Evolutionary conservation across 64 coral and sea anemone species (phyloP).

Genomic region (Montipora cactus): DNA sequence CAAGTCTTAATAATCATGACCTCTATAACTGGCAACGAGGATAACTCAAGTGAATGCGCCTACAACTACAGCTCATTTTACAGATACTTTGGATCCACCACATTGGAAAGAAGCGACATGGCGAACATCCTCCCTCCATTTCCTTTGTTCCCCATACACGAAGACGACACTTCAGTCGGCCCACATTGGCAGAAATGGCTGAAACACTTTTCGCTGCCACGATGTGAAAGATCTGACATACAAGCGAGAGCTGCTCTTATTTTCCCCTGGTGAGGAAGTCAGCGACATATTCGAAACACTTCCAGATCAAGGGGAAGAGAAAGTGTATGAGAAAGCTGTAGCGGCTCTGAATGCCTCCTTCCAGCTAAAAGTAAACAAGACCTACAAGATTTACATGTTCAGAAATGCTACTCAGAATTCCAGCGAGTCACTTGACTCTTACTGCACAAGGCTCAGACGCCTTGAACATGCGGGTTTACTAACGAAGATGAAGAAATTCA

Average conservation of each 20-base stretch:
- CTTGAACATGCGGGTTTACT: background rate
- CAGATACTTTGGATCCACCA: too few species aligned
- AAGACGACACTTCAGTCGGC: background rate
- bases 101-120: background rate
- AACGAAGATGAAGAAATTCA: background rate
- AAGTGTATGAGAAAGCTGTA: slow-evolving; percentile 7
- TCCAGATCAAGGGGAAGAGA: background rate
- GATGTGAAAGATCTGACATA: background rate
- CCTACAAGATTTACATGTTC: slow-evolving; percentile 18
- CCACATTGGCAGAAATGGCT: slow-evolving; percentile 52
- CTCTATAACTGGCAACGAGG: background rate
- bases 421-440: slow-evolving; percentile 11
- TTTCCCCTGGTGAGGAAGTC: background rate
- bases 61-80: too few species aligned
- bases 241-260: slow-evolving; percentile 13
- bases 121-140: slow-evolving; percentile 6
- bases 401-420: slow-evolving; percentile 19
- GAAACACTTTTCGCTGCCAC: background rate
- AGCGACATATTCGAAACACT: background rate
- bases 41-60: too few species aligned
- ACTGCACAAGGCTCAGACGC: background rate
- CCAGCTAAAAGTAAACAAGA: slow-evolving; percentile 29
- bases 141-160: background rate
- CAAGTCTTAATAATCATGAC: too few species aligned
- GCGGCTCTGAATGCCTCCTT: slow-evolving; percentile 11